Percentiles rank a stretch among this genome's conserved stretches.
Evolutionary conservation across 92 coral and sea anemone genomes (phyloP).

Genomic region (Siderastrea siderea): DNA sequence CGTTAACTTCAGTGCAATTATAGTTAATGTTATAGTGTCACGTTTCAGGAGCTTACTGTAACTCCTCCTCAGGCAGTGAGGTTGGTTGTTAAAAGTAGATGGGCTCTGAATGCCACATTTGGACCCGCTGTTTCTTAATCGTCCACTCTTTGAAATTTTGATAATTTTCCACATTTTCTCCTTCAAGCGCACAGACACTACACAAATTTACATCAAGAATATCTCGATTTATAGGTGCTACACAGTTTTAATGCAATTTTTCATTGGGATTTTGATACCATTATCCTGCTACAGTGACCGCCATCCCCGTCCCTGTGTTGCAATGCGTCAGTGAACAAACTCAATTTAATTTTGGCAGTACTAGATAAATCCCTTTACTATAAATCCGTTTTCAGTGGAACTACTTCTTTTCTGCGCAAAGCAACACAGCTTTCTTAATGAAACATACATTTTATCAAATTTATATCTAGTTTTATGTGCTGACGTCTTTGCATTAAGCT

Average conservation of each 20-base stretch:
- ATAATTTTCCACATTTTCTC: too few relatives aligned
- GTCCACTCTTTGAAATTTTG: slow-evolving; percentile 1
- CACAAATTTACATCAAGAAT: too few relatives aligned
- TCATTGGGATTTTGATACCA: too few relatives aligned
- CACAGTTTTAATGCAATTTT: too few relatives aligned
- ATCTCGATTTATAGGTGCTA: too few relatives aligned
- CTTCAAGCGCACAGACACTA: too few relatives aligned
- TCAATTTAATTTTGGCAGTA: not conserved
- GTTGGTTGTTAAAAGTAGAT: not conserved
- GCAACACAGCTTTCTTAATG: not conserved
- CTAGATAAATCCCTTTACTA: not conserved
- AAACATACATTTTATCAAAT: not conserved
- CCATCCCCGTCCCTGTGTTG: not conserved
- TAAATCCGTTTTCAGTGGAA: not conserved
- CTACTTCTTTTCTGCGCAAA: too few relatives aligned
- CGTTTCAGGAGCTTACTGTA: not conserved
- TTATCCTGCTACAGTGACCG: not conserved
- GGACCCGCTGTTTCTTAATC: not conserved
- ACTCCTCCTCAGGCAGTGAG: not conserved
- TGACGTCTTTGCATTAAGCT: not conserved
- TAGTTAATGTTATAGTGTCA: not conserved
- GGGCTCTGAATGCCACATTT: not conserved
- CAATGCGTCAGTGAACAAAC: not conserved
- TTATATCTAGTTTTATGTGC: not conserved
- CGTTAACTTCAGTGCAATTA: not conserved